Conservation (phyloP, 2,113 vertebrate genomes). For the Actinemys pallida region DNA sequence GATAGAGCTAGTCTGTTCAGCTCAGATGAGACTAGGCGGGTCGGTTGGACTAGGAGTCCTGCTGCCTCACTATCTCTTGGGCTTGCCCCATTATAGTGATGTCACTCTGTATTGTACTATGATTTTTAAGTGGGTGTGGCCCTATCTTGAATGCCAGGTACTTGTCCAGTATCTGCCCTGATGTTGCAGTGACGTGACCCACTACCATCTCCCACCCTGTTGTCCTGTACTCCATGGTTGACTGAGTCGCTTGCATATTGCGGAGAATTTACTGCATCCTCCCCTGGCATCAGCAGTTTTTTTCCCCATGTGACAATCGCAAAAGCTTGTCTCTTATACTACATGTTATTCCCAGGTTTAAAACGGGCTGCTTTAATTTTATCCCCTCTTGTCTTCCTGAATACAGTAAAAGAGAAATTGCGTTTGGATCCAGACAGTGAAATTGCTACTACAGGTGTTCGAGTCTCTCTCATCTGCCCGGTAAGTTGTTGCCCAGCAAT, state of each 20-base stretch:
- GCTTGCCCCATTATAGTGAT: background rate
- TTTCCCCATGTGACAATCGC: fast-evolving
- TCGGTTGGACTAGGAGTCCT: background rate
- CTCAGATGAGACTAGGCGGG: background rate
- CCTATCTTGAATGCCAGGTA: background rate
- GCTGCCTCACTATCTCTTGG: fast-evolving
- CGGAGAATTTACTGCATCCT: background rate
- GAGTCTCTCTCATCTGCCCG: slow-evolving; percentile 97
- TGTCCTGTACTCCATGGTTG: background rate
- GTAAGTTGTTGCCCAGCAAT: slow-evolving; percentile 77
- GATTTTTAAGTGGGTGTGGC: background rate
- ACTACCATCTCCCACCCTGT: background rate
- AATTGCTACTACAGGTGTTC: slow-evolving; percentile 95
- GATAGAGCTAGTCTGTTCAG: background rate
- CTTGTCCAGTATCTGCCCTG: background rate
- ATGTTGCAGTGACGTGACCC: background rate
- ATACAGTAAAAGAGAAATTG: slow-evolving; percentile 95
- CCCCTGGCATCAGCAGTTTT: background rate
- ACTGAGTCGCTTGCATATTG: fast-evolving
- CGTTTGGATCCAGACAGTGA: slow-evolving; percentile 97
- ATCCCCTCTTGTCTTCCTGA: background rate
- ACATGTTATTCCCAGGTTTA: background rate
- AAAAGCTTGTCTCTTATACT: background rate
- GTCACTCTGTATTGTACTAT: background rate
- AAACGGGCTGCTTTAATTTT: background rate